Percentiles rank a stretch among this genome's conserved stretches.
Evolutionary conservation across 1,140 invertebrate genomes (phyloP).

Genomic region (Zophobas morio): DNA sequence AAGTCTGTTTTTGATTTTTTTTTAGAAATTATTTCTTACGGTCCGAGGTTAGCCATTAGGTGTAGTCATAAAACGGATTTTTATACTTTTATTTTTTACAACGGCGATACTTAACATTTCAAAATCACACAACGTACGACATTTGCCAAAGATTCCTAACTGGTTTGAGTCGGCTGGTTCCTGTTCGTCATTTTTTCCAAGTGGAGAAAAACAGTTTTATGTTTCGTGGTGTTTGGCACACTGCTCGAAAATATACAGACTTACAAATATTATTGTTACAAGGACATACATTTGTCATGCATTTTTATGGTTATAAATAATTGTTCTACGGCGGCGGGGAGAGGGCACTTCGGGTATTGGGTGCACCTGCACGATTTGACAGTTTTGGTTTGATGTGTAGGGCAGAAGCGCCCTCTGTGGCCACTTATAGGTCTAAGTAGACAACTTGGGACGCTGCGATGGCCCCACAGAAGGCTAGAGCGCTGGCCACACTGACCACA

Average conservation of each 20-base stretch:
- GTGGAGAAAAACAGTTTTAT: no score
- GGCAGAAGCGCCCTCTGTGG: no score
- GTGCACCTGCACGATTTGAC: no score
- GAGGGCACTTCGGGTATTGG: no score
- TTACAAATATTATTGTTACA: constrained; percentile 3
- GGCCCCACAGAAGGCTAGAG: constrained; percentile 87
- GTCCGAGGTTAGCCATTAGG: constrained; percentile 9
- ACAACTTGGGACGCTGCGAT: constrained; percentile 88
- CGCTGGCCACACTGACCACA: constrained; percentile 86
- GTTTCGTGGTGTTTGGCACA: no score
- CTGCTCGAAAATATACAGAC: no score
- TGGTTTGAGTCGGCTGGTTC: no score
- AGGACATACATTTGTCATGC: background rate
- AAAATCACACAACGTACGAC: constrained; percentile 10
- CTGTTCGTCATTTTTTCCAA: no score
- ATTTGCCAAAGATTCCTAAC: constrained; percentile 1
- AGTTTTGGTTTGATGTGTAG: no score
- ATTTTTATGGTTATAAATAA: background rate
- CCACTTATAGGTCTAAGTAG: constrained; percentile 85
- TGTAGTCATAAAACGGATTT: background rate
- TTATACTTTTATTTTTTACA: constrained; percentile 32
- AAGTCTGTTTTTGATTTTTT: constrained; percentile 16
- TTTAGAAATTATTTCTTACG: constrained; percentile 21
- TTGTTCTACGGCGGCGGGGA: no score
- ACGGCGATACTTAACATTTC: background rate